phyloP scores from a whole-genome alignment of 2,113 vertebrate species.

The Carettochelys insculpta region DNA sequence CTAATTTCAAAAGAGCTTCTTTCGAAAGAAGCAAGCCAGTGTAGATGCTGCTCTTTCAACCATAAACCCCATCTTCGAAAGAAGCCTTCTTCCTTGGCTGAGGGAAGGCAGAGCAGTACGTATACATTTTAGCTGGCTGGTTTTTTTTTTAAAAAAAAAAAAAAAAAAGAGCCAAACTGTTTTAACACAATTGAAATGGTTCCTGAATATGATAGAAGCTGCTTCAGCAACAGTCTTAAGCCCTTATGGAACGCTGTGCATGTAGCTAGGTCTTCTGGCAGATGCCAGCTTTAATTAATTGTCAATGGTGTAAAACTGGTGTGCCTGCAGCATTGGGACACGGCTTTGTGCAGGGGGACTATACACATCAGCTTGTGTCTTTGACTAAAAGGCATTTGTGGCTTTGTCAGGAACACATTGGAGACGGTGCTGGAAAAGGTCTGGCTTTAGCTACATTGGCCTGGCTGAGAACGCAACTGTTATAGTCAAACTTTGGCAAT shows the following conservation, averaged over 20 bases:
- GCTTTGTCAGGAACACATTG: not conserved
- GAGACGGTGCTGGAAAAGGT: not conserved
- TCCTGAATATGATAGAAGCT: accelerated
- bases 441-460: not conserved
- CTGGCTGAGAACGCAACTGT: not conserved
- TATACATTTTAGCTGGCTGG: slow-evolving; percentile 50
- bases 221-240: accelerated
- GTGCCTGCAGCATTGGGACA: too few species aligned
- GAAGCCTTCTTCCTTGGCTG: too few species aligned
- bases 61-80: too few species aligned
- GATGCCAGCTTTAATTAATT: too few species aligned
- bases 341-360: not conserved
- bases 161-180: not conserved
- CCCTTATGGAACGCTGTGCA: too few species aligned
- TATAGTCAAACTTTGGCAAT: not conserved
- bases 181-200: accelerated
- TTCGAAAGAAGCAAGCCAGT: too few species aligned
- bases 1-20: too few species aligned
- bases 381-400: too few species aligned
- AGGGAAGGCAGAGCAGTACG: slow-evolving; percentile 52
- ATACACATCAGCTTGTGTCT: not conserved
- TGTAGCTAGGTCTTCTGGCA: too few species aligned
- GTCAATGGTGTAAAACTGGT: not conserved
- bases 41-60: too few species aligned
- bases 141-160: slow-evolving; percentile 24